Percentiles rank a stretch among this genome's conserved stretches.
Evolutionary conservation across 2,797 vertebrate genomes (phyloP).

Genomic region (Danio tinwini): DNA sequence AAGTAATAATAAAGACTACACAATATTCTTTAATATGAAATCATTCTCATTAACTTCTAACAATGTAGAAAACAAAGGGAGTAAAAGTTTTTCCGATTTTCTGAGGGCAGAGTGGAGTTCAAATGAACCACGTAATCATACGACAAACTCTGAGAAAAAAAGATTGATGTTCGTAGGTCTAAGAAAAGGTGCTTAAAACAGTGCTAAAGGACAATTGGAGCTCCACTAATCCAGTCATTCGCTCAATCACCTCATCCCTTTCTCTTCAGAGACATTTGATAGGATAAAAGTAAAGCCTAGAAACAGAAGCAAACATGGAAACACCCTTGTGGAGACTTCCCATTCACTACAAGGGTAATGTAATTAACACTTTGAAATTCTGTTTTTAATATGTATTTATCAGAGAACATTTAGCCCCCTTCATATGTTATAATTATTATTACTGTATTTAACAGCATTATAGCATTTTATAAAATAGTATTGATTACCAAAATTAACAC

Average conservation of each 20-base stretch:
- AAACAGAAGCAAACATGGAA: background rate
- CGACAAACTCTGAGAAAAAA: slow-evolving; percentile 1
- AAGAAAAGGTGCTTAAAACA: slow-evolving; percentile 7
- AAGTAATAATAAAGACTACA: too few relatives aligned
- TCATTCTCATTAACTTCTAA: background rate
- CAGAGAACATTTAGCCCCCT: background rate
- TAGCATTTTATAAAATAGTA: too few relatives aligned
- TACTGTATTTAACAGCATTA: too few relatives aligned
- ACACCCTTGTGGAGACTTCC: background rate
- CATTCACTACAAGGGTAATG: background rate
- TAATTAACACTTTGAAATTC: background rate
- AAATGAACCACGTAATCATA: background rate
- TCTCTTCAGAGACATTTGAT: slow-evolving; percentile 7
- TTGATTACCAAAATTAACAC: too few relatives aligned
- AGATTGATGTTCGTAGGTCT: slow-evolving; percentile 6
- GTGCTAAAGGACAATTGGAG: background rate
- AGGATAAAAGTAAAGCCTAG: slow-evolving; percentile 4
- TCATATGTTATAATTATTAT: background rate
- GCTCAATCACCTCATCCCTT: slow-evolving; percentile 15
- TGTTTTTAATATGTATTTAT: background rate
- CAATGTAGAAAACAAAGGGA: background rate
- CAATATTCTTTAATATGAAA: too few relatives aligned
- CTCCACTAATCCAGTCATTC: slow-evolving; percentile 8
- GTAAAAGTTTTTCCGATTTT: background rate
- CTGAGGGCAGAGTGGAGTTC: background rate